phyloP scores from a whole-genome alignment of 23 tunicate genomes.

The Ascidia mentula region DNA sequence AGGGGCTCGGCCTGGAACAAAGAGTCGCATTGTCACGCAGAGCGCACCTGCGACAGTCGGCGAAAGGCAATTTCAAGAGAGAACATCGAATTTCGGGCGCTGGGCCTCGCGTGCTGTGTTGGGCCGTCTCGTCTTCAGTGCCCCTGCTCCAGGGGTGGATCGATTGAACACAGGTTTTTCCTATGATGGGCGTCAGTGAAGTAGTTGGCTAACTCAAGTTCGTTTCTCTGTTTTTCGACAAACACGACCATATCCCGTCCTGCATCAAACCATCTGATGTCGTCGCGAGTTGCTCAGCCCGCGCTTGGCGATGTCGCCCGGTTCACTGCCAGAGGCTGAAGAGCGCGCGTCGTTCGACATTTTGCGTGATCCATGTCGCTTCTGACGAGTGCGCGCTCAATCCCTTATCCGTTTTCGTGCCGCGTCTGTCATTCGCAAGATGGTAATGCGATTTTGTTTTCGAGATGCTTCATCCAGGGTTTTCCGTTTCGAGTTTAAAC shows the following conservation, averaged over 20 bases:
- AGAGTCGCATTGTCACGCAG: background rate
- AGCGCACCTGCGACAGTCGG: background rate
- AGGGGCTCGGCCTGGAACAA: background rate
- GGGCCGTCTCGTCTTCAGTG: background rate
- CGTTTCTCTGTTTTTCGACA: background rate
- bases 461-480: too few relatives aligned
- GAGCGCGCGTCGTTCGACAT: background rate
- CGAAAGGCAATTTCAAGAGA: background rate
- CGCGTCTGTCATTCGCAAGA: too few relatives aligned
- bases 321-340: conserved; percentile 6
- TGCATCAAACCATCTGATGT: background rate
- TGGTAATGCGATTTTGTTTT: too few relatives aligned
- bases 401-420: too few relatives aligned
- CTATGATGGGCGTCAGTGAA: background rate
- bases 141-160: too few relatives aligned
- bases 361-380: background rate
- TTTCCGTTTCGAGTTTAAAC: too few relatives aligned
- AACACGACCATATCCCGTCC: conserved; percentile 1
- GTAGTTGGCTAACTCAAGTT: background rate
- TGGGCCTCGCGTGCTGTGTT: background rate
- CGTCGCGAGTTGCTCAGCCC: background rate
- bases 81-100: background rate
- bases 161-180: background rate
- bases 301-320: background rate
- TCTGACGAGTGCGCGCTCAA: background rate